phyloP scores from a whole-genome alignment of 2,113 vertebrate genomes.

The Panthera leo region DNA sequence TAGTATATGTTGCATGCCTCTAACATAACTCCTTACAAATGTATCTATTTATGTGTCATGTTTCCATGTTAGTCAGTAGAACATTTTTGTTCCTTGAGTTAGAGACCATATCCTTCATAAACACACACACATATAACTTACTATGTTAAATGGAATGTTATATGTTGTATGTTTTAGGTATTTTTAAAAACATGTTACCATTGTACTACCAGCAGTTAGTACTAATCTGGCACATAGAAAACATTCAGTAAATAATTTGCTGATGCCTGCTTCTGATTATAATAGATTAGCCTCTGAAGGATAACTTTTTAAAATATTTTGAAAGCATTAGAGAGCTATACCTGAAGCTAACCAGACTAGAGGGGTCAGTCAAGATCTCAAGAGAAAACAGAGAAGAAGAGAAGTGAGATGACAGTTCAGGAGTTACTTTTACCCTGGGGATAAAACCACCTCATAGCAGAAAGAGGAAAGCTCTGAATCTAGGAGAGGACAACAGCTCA shows the following conservation, averaged over 20 bases:
- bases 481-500: neutral
- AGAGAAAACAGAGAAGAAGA: neutral
- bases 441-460: neutral
- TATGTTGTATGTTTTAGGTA: neutral
- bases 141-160: neutral
- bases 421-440: neutral
- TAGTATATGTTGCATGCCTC: neutral
- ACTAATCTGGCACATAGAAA: fast-evolving
- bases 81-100: neutral
- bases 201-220: neutral
- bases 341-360: neutral
- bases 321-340: neutral
- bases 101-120: neutral
- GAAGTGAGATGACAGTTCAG: neutral
- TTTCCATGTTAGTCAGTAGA: neutral
- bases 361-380: neutral
- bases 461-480: neutral
- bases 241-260: neutral
- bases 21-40: neutral
- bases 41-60: neutral
- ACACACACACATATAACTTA: neutral
- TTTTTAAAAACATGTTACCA: neutral
- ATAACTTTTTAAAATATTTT: neutral
- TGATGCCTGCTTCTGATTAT: neutral
- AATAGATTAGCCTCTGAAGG: neutral